A percentile compares a stretch with the other conserved stretches of the same genome.
These are phyloP conservation scores for Amblyopsis rosae DNA, from an alignment of 2,113 vertebrate genomes.

Conservation along the genomic window DNA sequence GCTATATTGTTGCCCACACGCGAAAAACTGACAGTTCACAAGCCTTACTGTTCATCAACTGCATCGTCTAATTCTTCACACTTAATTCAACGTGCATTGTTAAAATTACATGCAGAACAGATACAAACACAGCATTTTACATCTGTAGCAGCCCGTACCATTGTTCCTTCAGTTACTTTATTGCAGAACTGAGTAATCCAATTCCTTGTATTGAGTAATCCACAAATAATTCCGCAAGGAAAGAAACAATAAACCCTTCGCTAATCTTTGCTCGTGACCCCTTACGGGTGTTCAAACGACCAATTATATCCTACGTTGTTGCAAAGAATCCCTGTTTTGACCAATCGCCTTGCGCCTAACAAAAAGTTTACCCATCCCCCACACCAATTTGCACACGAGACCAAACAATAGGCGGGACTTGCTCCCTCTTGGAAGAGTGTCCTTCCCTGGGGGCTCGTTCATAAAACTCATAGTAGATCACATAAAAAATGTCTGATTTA, in stretches of 20 bases:
- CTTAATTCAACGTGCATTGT: slow-evolving; percentile 35
- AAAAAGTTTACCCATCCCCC: slow-evolving; percentile 71
- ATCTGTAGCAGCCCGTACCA: slow-evolving; percentile 58
- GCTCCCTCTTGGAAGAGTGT: slow-evolving; percentile 25
- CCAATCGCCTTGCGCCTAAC: slow-evolving; percentile 64
- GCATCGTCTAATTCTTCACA: slow-evolving; percentile 35
- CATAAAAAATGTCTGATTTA: too few relatives aligned
- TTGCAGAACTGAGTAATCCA: slow-evolving; percentile 52
- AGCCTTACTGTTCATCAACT: slow-evolving; percentile 34
- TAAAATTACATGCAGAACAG: neutral
- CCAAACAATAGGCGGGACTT: slow-evolving; percentile 71
- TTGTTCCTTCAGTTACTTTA: slow-evolving; percentile 65
- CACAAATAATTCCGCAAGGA: slow-evolving; percentile 71
- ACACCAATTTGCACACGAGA: slow-evolving; percentile 72
- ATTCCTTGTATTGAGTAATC: slow-evolving; percentile 41
- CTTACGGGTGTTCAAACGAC: slow-evolving; percentile 53
- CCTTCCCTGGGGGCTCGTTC: slow-evolving; percentile 31
- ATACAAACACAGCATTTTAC: too few relatives aligned
- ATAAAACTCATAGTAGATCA: too few relatives aligned
- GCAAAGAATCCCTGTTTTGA: slow-evolving; percentile 62
- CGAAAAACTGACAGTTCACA: slow-evolving; percentile 53
- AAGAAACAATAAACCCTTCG: slow-evolving; percentile 81
- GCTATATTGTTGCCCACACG: slow-evolving; percentile 46
- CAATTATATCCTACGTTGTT: slow-evolving; percentile 66
- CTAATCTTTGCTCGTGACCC: slow-evolving; percentile 64